phyloP scores from a whole-genome alignment of 2,888 invertebrate species.

The Papilio protenor region DNA sequence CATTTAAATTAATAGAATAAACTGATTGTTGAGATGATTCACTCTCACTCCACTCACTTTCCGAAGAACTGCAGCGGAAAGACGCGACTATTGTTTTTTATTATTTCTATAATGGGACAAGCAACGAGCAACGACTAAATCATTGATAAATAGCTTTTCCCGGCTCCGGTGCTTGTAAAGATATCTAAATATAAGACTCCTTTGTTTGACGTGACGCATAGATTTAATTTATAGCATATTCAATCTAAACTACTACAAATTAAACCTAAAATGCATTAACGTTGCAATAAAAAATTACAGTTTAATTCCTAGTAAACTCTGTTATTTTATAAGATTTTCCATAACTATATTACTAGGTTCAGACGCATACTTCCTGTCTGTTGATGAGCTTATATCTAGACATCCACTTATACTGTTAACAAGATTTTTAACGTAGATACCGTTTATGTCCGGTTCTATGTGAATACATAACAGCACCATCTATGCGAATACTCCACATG shows the following conservation, averaged over 20 bases:
- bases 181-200: conserved; percentile 19
- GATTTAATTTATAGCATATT: neutral
- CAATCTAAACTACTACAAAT: too few relatives aligned
- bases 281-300: neutral
- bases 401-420: conserved; percentile 18
- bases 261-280: too few relatives aligned
- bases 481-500: too few relatives aligned
- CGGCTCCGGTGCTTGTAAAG: neutral
- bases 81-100: conserved; percentile 20
- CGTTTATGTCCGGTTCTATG: neutral
- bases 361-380: conserved; percentile 11
- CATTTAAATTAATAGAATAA: conserved; percentile 4
- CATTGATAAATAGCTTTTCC: conserved; percentile 12
- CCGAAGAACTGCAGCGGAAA: conserved; percentile 20
- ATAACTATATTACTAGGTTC: neutral
- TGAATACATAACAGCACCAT: too few relatives aligned
- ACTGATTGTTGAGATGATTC: conserved; percentile 11
- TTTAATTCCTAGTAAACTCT: neutral
- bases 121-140: conserved; percentile 3
- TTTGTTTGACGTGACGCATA: neutral
- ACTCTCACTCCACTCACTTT: conserved; percentile 17
- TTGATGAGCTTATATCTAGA: conserved; percentile 17
- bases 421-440: conserved; percentile 11
- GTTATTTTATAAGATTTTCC: neutral
- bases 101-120: conserved; percentile 22